These are phyloP conservation scores for Ridgeia piscesae DNA, from an alignment of 1,140 invertebrate species.

Conservation along the genomic window DNA sequence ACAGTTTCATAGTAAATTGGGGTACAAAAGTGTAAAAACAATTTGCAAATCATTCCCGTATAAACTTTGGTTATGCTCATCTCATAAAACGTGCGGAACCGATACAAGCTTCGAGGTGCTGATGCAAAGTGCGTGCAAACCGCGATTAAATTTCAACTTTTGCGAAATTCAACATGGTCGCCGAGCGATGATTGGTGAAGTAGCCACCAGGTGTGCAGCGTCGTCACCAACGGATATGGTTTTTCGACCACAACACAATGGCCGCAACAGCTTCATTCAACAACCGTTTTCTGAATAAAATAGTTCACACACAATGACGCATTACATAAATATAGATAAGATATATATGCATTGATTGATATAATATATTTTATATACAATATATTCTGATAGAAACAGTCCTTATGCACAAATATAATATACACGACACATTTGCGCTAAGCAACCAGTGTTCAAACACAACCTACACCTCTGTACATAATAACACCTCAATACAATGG, in stretches of 20 bases:
- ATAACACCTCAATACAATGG: not conserved
- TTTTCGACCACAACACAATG: not conserved
- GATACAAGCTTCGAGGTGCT: not conserved
- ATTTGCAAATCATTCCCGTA: not conserved
- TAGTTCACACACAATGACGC: not conserved
- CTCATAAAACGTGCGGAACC: not conserved
- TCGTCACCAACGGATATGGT: not conserved
- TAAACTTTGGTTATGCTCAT: not conserved
- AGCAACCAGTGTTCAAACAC: not conserved
- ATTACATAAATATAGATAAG: not conserved
- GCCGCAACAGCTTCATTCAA: not conserved
- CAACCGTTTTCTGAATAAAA: constrained; percentile 1
- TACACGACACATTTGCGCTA: not conserved
- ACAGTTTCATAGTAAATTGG: not conserved
- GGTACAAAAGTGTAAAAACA: not conserved
- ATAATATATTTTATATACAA: not conserved
- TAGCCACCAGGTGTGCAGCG: not conserved
- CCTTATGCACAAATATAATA: not conserved
- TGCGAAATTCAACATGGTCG: not conserved
- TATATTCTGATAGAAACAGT: not conserved
- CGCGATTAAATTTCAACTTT: not conserved
- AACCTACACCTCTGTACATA: not conserved
- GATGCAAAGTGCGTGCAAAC: not conserved
- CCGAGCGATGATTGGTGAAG: not conserved
- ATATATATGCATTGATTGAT: not conserved